A percentile compares a stretch with the other conserved stretches of the same genome.
phyloP scores from a whole-genome alignment of 2,888 invertebrate genomes.

The Aleiodes alternator region DNA sequence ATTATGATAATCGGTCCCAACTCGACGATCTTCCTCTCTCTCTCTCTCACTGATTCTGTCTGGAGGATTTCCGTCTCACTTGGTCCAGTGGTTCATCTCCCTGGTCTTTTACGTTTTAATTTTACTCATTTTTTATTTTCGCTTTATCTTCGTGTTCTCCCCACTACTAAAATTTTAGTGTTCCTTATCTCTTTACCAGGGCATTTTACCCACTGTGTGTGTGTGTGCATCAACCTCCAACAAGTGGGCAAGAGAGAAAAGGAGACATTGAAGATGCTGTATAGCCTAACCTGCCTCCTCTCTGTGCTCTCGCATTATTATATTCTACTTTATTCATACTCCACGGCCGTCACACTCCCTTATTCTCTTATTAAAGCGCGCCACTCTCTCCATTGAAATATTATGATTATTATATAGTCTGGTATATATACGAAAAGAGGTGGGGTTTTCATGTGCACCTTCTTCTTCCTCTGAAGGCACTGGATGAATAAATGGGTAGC shows the following conservation, averaged over 20 bases:
- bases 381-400: constrained; percentile 60
- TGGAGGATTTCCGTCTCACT: constrained; percentile 24
- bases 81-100: constrained; percentile 3
- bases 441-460: constrained; percentile 11
- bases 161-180: constrained; percentile 30
- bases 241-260: constrained; percentile 7
- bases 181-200: constrained; percentile 36
- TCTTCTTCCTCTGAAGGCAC: constrained; percentile 3
- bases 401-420: constrained; percentile 51
- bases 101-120: constrained; percentile 36
- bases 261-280: constrained; percentile 31
- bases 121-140: constrained; percentile 41
- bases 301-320: constrained; percentile 58
- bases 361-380: constrained; percentile 59
- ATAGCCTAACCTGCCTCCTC: constrained; percentile 31
- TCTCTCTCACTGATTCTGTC: constrained; percentile 33
- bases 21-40: constrained; percentile 56
- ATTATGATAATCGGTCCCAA: constrained; percentile 70
- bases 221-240: constrained; percentile 45
- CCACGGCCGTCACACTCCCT: constrained; percentile 56
- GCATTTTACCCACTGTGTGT: constrained; percentile 38
- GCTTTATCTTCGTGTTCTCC: constrained; percentile 12
- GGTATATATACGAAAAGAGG: constrained; percentile 30
- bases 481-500: constrained; percentile 43
- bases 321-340: constrained; percentile 67